Percentiles rank a stretch among this genome's conserved stretches.
These are phyloP conservation scores for Uropsilus gracilis DNA, from an alignment of 2,113 vertebrate genomes.

Conservation along the genomic window DNA sequence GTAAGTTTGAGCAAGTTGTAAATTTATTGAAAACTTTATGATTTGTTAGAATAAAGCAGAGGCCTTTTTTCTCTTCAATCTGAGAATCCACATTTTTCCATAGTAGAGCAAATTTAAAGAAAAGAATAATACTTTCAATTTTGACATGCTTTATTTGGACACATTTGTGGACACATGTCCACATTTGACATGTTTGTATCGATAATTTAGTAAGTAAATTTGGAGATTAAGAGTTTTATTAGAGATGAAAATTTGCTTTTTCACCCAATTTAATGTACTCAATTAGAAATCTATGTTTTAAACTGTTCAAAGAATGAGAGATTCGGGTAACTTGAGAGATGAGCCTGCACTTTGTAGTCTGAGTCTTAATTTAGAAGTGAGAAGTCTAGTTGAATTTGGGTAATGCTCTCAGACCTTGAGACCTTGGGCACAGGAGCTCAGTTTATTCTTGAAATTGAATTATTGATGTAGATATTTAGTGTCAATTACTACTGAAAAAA, in stretches of 20 bases:
- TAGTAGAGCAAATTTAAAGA: background rate
- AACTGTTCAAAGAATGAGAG: background rate
- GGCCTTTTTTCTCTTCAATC: background rate
- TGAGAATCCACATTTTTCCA: background rate
- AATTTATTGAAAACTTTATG: background rate
- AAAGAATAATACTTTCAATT: slow-evolving; percentile 15
- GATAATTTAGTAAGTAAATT: background rate
- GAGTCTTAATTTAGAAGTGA: slow-evolving; percentile 7
- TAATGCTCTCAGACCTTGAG: background rate
- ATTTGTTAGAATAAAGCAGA: background rate
- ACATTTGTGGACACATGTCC: background rate
- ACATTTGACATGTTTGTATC: background rate
- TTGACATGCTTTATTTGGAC: slow-evolving; percentile 8
- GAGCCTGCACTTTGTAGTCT: background rate
- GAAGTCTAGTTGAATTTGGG: background rate
- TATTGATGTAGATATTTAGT: background rate
- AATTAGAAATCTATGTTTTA: slow-evolving; percentile 5
- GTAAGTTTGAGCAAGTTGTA: background rate
- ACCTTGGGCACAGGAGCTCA: background rate
- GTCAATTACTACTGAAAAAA: background rate
- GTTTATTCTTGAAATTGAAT: background rate
- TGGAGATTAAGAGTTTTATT: background rate
- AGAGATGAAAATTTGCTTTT: background rate
- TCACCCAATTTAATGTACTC: background rate
- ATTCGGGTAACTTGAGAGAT: background rate